phyloP scores from a whole-genome alignment of 2,113 vertebrate genomes.

The Larimichthys polyactis region DNA sequence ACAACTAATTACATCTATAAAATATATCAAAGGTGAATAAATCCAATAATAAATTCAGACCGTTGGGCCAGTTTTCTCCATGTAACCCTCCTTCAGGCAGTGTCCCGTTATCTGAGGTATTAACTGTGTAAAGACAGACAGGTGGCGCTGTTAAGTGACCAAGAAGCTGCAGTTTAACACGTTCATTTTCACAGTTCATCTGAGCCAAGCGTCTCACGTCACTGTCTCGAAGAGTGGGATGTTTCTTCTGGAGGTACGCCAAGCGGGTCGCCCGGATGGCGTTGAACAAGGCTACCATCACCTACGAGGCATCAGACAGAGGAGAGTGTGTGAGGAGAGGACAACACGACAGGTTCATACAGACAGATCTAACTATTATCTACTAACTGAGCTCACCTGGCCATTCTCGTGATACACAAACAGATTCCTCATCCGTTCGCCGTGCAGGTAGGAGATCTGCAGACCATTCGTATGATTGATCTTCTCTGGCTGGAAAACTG shows the following conservation, averaged over 20 bases:
- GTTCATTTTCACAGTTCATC: not conserved
- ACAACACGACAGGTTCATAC: no score
- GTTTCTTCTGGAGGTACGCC: constrained; percentile 87
- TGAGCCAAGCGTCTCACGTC: constrained; percentile 83
- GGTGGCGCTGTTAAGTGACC: not conserved
- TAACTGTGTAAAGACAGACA: constrained; percentile 81
- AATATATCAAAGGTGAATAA: not conserved
- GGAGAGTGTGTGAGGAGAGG: not conserved
- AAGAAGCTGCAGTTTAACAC: not conserved
- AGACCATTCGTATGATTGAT: constrained; percentile 89
- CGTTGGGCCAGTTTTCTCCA: constrained; percentile 97
- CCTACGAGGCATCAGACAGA: constrained; percentile 75
- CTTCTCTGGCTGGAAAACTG: constrained; percentile 92
- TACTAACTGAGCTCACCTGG: constrained; percentile 77
- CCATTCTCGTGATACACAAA: constrained; percentile 93
- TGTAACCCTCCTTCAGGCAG: constrained; percentile 92
- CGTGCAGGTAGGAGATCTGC: constrained; percentile 89
- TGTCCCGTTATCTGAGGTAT: constrained; percentile 88
- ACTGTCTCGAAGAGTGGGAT: constrained; percentile 84
- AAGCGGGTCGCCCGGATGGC: constrained; percentile 90
- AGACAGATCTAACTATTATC: not conserved
- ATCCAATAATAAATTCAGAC: constrained; percentile 73
- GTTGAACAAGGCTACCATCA: constrained; percentile 95
- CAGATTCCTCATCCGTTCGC: constrained; percentile 87
- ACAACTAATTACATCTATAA: not conserved